These are phyloP conservation scores for Pocillopora grandis DNA, from an alignment of 92 coral and sea anemone genomes.

Conservation along the genomic window DNA sequence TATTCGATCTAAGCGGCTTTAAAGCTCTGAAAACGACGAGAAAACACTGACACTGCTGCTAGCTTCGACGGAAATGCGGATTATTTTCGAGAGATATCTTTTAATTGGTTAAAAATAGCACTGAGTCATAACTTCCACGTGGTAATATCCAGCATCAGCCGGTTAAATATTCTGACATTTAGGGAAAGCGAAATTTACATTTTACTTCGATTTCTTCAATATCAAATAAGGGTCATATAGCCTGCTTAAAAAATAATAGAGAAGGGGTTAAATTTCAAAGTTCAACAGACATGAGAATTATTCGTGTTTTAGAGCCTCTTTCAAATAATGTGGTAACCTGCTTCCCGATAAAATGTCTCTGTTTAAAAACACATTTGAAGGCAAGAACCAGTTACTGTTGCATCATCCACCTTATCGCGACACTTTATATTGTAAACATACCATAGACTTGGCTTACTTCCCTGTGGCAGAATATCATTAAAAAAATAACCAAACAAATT, in stretches of 20 bases:
- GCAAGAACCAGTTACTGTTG: conserved; percentile 25
- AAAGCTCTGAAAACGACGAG: conserved; percentile 9
- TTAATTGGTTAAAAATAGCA: conserved; percentile 36
- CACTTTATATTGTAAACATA: conserved; percentile 21
- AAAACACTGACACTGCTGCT: conserved; percentile 2
- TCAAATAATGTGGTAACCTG: not conserved
- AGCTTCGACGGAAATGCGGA: not conserved
- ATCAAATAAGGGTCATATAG: not conserved
- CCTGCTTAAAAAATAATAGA: not conserved
- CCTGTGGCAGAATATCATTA: not conserved
- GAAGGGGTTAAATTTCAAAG: not conserved
- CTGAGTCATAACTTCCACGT: conserved; percentile 53
- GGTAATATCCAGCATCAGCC: conserved; percentile 23
- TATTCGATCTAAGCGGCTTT: not conserved
- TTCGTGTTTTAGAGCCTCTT: not conserved
- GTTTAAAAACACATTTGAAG: not conserved
- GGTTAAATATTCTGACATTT: not conserved
- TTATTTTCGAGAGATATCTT: not conserved
- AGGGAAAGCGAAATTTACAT: not conserved
- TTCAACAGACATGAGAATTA: not conserved
- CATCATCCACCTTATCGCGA: conserved; percentile 15
- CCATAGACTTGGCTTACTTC: not conserved
- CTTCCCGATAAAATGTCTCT: not conserved
- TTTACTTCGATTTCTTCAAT: not conserved
- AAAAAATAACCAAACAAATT: not conserved